These are phyloP conservation scores for Drosophila orosa DNA, from an alignment of 1,140 invertebrate species.

Conservation along the genomic window DNA sequence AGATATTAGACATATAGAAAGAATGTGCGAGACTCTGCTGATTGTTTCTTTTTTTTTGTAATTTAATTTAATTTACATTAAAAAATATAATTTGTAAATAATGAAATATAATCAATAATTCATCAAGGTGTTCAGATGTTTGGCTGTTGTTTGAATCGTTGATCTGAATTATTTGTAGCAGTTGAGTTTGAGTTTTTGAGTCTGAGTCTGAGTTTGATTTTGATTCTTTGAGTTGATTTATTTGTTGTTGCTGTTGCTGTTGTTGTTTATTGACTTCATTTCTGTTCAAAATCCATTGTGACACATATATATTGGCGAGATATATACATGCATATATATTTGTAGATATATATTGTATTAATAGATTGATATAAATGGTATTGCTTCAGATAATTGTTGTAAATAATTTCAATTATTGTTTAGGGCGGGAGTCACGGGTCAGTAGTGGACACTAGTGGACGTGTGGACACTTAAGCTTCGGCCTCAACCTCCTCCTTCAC, in stretches of 20 bases:
- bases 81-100: constrained; percentile 81
- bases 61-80: constrained; percentile 82
- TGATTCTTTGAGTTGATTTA: constrained; percentile 55
- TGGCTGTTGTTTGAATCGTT: constrained; percentile 65
- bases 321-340: constrained; percentile 55
- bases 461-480: constrained; percentile 86
- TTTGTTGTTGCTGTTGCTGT: constrained; percentile 55
- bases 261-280: constrained; percentile 64
- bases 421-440: constrained; percentile 82
- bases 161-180: constrained; percentile 70
- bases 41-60: constrained; percentile 62
- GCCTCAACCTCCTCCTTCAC: constrained; percentile 94
- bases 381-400: constrained; percentile 57
- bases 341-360: constrained; percentile 48
- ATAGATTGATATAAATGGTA: constrained; percentile 54
- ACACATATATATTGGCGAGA: constrained; percentile 50
- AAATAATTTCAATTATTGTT: constrained; percentile 65
- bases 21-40: constrained; percentile 34
- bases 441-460: constrained; percentile 77
- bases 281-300: constrained; percentile 48
- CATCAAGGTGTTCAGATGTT: constrained; percentile 73
- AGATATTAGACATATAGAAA: constrained; percentile 16
- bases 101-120: constrained; percentile 78
- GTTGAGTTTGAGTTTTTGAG: constrained; percentile 61
- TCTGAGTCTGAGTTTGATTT: constrained; percentile 29